Conservation (phyloP, 2,888 invertebrate species). For the Zaprionus bogoriensis region DNA sequence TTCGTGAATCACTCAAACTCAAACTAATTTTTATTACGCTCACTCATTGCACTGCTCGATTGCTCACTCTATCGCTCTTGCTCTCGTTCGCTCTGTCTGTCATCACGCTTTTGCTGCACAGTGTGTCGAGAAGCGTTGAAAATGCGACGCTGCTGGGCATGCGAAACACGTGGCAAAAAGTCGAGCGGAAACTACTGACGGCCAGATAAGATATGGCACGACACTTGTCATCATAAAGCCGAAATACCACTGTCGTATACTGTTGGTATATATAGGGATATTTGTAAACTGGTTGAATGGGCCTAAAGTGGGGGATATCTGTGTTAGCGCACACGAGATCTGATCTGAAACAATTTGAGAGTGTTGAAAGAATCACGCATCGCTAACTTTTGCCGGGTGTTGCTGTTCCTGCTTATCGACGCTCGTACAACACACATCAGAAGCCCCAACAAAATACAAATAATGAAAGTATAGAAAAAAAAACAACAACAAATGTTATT, state of each 20-base stretch:
- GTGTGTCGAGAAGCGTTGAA: constrained; percentile 16
- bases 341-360: not conserved
- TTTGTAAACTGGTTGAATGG: too few relatives aligned
- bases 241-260: constrained; percentile 8
- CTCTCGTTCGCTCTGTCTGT: not conserved
- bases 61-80: not conserved
- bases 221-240: constrained; percentile 28
- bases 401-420: not conserved
- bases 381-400: constrained; percentile 4
- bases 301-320: not conserved
- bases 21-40: not conserved
- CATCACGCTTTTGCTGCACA: constrained; percentile 11
- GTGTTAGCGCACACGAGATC: not conserved
- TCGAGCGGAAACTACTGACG: constrained; percentile 34
- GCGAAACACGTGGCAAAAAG: constrained; percentile 32
- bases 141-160: not conserved
- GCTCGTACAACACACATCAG: not conserved
- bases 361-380: constrained; percentile 29
- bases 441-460: not conserved
- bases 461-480: not conserved
- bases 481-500: constrained; percentile 4
- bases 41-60: too few relatives aligned
- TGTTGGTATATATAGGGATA: not conserved
- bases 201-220: constrained; percentile 41
- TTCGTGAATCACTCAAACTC: constrained; percentile 23